Evolutionary conservation across 2,888 invertebrate species (phyloP).

Genomic region (Phytoseiulus persimilis): DNA sequence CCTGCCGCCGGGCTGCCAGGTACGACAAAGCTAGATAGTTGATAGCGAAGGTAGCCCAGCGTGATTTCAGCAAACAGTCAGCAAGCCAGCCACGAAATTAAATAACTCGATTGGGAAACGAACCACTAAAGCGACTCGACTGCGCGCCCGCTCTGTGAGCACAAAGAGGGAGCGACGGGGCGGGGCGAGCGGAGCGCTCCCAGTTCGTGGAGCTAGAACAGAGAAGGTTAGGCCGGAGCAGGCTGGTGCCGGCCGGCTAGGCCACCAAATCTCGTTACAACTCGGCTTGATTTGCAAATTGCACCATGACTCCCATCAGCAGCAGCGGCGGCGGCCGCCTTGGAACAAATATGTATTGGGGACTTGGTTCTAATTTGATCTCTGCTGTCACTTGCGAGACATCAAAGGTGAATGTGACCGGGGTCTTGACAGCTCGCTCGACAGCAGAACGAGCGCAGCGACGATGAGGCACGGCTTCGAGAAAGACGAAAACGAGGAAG

Average conservation of each 20-base stretch:
- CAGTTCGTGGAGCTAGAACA: not conserved
- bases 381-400: conserved; percentile 5
- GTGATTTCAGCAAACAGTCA: conserved; percentile 5
- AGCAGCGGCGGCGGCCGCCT: not conserved
- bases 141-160: not conserved
- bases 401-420: conserved; percentile 5
- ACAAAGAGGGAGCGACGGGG: not conserved
- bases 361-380: not conserved
- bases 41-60: not conserved
- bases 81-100: not conserved
- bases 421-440: not conserved
- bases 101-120: not conserved
- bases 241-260: not conserved
- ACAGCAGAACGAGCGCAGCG: not conserved
- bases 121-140: not conserved
- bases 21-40: not conserved
- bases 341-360: conserved; percentile 5
- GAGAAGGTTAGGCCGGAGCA: not conserved
- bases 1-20: not conserved
- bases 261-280: conserved; percentile 5
- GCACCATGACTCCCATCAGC: not conserved
- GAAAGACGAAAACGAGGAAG: not conserved
- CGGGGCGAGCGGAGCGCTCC: not conserved
- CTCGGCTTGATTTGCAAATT: not conserved
- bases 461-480: not conserved